Percentiles rank a stretch among this genome's conserved stretches.
phyloP scores from a whole-genome alignment of 2,888 invertebrate species.

The Hydropsyche betteni region DNA sequence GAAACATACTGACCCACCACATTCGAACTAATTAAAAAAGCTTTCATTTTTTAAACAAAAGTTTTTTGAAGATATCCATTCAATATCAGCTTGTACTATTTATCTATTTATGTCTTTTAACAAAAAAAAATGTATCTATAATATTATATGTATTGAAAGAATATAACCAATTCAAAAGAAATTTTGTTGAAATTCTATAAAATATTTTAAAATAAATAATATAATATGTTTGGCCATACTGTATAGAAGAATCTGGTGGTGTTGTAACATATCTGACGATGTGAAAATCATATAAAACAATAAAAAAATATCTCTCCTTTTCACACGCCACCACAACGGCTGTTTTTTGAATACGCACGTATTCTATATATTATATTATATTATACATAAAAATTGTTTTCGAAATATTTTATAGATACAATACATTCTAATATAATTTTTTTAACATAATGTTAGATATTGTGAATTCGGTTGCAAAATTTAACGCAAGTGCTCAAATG shows the following conservation, averaged over 20 bases:
- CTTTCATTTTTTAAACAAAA: neutral
- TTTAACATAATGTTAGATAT: neutral
- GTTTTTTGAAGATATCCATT: neutral
- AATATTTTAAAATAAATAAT: neutral
- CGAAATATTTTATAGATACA: neutral
- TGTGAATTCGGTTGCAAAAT: too few species aligned
- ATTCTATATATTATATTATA: neutral
- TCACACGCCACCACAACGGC: slow-evolving; percentile 1
- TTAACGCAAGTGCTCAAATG: neutral
- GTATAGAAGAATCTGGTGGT: slow-evolving; percentile 21
- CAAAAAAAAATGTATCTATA: too few species aligned
- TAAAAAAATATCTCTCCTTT: slow-evolving; percentile 27
- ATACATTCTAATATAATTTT: neutral
- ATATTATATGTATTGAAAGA: neutral
- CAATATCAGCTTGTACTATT: too few species aligned
- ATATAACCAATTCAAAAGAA: too few species aligned
- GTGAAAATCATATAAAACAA: slow-evolving; percentile 41
- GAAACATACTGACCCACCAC: slow-evolving; percentile 12
- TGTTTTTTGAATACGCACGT: slow-evolving; percentile 6
- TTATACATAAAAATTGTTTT: neutral
- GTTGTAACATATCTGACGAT: slow-evolving; percentile 36
- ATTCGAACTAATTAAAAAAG: slow-evolving; percentile 5
- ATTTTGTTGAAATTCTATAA: too few species aligned
- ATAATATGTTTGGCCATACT: neutral
- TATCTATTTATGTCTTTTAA: too few species aligned